Conservation (phyloP, 2,797 vertebrate genomes). For the Liasis olivaceus region DNA sequence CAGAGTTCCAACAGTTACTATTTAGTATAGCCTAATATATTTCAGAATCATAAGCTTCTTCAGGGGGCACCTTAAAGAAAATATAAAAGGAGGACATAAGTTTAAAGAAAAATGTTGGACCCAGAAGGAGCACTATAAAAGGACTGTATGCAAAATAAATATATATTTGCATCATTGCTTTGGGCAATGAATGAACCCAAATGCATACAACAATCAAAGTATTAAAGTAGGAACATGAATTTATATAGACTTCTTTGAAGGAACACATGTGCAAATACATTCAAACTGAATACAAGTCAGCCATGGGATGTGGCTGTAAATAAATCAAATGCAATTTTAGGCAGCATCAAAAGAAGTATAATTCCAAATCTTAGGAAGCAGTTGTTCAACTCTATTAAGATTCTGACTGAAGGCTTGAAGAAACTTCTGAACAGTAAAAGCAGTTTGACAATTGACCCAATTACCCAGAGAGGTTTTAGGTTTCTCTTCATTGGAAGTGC, state of each 20-base stretch:
- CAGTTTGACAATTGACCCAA: background rate
- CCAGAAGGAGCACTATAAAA: background rate
- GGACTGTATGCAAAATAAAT: background rate
- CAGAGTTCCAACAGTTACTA: background rate
- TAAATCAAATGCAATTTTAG: background rate
- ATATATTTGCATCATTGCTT: background rate
- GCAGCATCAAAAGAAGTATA: background rate
- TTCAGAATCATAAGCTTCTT: background rate
- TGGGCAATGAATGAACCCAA: background rate
- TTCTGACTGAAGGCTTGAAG: background rate
- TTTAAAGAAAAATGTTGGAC: background rate
- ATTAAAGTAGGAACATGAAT: background rate
- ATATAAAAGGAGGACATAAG: background rate
- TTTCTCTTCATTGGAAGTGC: background rate
- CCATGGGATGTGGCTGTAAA: background rate
- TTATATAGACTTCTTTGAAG: background rate
- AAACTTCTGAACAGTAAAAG: background rate
- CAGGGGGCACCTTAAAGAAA: background rate
- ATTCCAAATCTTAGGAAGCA: background rate
- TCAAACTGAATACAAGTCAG: background rate
- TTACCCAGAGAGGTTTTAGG: background rate
- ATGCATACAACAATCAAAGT: background rate
- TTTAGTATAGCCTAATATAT: background rate
- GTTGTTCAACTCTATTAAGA: background rate
- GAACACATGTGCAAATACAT: background rate